These are phyloP conservation scores for Onthophagus sagittarius DNA, from an alignment of 2,888 invertebrate genomes.

Conservation along the genomic window DNA sequence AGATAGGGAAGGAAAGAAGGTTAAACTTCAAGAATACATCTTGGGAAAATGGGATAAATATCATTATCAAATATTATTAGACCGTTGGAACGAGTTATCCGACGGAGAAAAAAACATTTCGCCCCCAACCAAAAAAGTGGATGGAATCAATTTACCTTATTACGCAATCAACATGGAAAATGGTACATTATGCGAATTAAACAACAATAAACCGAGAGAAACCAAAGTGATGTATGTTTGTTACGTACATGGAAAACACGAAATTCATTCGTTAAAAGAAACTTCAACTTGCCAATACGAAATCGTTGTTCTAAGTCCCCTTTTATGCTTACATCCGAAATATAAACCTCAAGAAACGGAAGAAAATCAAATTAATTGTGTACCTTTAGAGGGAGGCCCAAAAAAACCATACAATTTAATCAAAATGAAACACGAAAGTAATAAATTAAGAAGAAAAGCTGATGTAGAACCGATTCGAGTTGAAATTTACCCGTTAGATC, in stretches of 20 bases:
- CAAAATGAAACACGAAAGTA: constrained; percentile 68
- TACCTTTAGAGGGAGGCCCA: constrained; percentile 62
- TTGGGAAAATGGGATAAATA: constrained; percentile 74
- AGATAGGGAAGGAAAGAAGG: constrained; percentile 81
- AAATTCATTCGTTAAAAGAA: constrained; percentile 90
- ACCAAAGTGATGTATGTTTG: constrained; percentile 87
- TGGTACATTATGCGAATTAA: constrained; percentile 91
- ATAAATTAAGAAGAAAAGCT: constrained; percentile 61
- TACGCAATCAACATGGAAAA: constrained; percentile 81
- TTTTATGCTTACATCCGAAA: constrained; percentile 84
- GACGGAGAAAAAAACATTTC: constrained; percentile 51
- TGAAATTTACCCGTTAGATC: constrained; percentile 61
- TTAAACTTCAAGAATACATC: constrained; percentile 80
- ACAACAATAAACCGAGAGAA: constrained; percentile 69
- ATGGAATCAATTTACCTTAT: constrained; percentile 85
- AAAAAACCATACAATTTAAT: constrained; percentile 70
- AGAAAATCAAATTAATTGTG: constrained; percentile 73
- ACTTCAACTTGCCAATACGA: constrained; percentile 94
- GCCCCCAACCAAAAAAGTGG: constrained; percentile 67
- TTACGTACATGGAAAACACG: constrained; percentile 82
- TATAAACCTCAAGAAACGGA: constrained; percentile 77
- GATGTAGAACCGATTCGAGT: constrained; percentile 54
- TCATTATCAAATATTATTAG: constrained; percentile 57
- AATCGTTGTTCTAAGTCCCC: constrained; percentile 80
- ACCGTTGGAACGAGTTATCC: constrained; percentile 51